Conservation (phyloP, 23 tunicate species). For the Diplosoma virens region DNA sequence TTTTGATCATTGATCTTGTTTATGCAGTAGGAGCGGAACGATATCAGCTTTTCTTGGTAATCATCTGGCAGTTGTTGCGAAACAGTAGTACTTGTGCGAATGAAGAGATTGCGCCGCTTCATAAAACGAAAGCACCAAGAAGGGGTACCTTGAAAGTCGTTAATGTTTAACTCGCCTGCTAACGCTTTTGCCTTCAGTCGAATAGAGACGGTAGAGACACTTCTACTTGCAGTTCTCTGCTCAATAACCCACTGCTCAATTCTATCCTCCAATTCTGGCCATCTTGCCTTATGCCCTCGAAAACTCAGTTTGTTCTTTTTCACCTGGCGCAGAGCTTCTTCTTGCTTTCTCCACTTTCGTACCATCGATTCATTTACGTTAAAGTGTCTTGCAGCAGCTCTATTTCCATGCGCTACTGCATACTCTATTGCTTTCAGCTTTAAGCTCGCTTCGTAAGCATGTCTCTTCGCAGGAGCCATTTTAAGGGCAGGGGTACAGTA, state of each 20-base stretch:
- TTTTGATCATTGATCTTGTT: conserved; percentile 44
- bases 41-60: conserved; percentile 49
- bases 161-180: conserved; percentile 45
- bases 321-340: conserved; percentile 45
- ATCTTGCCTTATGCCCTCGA: conserved; percentile 60
- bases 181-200: conserved; percentile 55
- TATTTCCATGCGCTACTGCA: conserved; percentile 47
- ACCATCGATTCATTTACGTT: conserved; percentile 47
- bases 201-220: conserved; percentile 43
- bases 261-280: conserved; percentile 54
- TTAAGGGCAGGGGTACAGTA: conserved; percentile 43
- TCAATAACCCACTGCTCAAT: conserved; percentile 52
- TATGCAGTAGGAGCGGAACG: conserved; percentile 43
- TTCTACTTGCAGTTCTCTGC: conserved; percentile 46
- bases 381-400: conserved; percentile 42
- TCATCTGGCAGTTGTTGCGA: conserved; percentile 58
- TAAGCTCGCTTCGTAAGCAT: conserved; percentile 58
- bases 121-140: conserved; percentile 64
- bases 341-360: conserved; percentile 54
- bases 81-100: conserved; percentile 51
- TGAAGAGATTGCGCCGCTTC: conserved; percentile 50
- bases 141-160: conserved; percentile 49
- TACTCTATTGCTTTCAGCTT: conserved; percentile 53
- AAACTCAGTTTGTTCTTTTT: conserved; percentile 41
- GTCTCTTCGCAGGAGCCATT: conserved; percentile 49